Percentiles rank a stretch among this genome's conserved stretches.
phyloP scores from a whole-genome alignment of 2,888 invertebrate genomes.

The Lissocephala sabroskyi region DNA sequence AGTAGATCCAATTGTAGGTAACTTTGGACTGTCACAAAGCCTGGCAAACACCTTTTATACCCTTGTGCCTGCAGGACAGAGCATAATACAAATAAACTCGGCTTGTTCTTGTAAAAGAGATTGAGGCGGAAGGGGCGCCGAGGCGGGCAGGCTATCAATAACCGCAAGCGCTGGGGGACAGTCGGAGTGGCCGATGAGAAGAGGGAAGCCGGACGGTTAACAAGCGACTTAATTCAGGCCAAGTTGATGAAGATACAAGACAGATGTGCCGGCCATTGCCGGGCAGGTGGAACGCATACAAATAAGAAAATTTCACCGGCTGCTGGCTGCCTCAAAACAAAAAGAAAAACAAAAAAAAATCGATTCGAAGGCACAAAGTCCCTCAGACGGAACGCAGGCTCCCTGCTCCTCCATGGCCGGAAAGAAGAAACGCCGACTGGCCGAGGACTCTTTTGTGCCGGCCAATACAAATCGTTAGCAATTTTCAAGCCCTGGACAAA shows the following conservation, averaged over 20 bases:
- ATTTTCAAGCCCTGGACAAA: constrained; percentile 43
- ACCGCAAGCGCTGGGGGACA: constrained; percentile 18
- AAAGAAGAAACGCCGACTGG: not conserved
- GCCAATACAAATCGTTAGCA: constrained; percentile 61
- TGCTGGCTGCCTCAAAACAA: constrained; percentile 1
- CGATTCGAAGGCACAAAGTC: too few species aligned
- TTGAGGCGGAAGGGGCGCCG: too few species aligned
- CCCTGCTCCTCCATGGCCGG: too few species aligned
- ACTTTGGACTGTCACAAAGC: too few species aligned
- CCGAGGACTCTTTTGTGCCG: constrained; percentile 43
- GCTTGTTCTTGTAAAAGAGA: too few species aligned
- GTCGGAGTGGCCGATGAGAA: constrained; percentile 19
- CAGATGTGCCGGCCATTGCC: constrained; percentile 38
- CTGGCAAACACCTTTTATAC: too few species aligned
- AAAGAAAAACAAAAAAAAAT: constrained; percentile 25
- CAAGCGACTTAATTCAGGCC: constrained; percentile 59
- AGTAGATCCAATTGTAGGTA: too few species aligned
- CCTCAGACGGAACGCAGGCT: too few species aligned
- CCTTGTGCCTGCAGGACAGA: too few species aligned
- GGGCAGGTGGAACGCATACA: constrained; percentile 45
- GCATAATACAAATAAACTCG: not conserved
- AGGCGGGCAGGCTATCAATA: constrained; percentile 6
- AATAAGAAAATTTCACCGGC: constrained; percentile 50
- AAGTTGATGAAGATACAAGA: constrained; percentile 62
- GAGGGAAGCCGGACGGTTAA: constrained; percentile 18